These are phyloP conservation scores for Oxyruncus cristatus DNA, from an alignment of 2,113 vertebrate species.

Conservation along the genomic window DNA sequence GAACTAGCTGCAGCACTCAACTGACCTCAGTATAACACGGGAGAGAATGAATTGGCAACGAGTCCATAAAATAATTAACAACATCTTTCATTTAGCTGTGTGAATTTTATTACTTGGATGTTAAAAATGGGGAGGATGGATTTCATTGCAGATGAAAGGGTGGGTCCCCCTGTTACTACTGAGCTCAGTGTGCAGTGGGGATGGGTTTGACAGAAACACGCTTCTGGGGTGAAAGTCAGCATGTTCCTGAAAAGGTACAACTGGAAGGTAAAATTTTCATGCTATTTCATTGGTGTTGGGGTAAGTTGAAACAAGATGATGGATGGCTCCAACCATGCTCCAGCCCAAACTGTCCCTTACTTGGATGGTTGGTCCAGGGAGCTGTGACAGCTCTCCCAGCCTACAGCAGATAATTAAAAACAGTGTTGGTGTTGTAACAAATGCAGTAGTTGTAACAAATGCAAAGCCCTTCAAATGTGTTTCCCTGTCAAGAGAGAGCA, in stretches of 20 bases:
- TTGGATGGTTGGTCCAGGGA: not conserved
- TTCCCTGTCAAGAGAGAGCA: not conserved
- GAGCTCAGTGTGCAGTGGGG: not conserved
- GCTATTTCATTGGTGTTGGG: accelerated
- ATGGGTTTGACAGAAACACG: not conserved
- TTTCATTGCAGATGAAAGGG: not conserved
- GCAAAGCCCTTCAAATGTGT: not conserved
- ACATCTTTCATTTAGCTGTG: constrained; percentile 56
- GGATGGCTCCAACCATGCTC: not conserved
- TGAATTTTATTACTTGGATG: constrained; percentile 54
- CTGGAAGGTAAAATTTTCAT: not conserved
- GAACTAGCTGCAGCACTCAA: not conserved
- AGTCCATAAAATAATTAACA: constrained; percentile 53
- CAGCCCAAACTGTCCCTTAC: not conserved
- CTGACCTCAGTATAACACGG: not conserved
- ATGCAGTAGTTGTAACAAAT: not conserved
- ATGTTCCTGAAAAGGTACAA: not conserved
- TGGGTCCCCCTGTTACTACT: not conserved
- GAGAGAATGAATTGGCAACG: constrained; percentile 1
- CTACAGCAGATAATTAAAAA: not conserved
- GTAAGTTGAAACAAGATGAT: not conserved
- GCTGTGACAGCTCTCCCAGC: not conserved
- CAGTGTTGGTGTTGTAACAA: not conserved
- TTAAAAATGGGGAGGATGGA: constrained; percentile 2
- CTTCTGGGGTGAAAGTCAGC: not conserved